Conservation (phyloP, 2,113 vertebrate genomes). For the Micromys minutus region DNA sequence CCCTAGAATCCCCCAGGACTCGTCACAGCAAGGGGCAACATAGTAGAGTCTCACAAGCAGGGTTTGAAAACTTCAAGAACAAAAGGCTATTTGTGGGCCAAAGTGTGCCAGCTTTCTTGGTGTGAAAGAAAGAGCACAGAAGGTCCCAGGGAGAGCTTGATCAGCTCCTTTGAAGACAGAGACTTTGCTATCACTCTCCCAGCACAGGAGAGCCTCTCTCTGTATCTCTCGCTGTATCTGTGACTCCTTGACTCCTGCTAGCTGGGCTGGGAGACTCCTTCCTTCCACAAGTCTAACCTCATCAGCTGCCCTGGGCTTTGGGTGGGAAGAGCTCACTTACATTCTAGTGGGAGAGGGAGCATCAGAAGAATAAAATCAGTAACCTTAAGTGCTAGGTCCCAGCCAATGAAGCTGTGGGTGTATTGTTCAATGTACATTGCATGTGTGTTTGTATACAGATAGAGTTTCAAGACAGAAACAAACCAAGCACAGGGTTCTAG, state of each 20-base stretch:
- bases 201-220: not conserved
- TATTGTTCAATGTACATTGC: not conserved
- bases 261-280: not conserved
- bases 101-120: not conserved
- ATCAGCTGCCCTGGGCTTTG: no score
- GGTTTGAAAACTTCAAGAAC: not conserved
- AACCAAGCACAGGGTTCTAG: not conserved
- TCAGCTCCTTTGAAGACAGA: not conserved
- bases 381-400: not conserved
- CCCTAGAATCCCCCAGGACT: not conserved
- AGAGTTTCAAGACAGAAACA: not conserved
- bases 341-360: not conserved
- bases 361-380: not conserved
- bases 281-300: not conserved
- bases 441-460: not conserved
- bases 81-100: not conserved
- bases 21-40: not conserved
- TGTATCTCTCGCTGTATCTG: not conserved
- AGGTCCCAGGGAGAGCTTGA: no score
- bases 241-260: not conserved
- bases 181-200: not conserved
- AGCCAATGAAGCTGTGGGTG: not conserved
- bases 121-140: not conserved
- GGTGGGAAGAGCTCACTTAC: not conserved
- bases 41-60: not conserved